These are phyloP conservation scores for Tiphia femorata DNA, from an alignment of 2,888 invertebrate genomes.

Conservation along the genomic window DNA sequence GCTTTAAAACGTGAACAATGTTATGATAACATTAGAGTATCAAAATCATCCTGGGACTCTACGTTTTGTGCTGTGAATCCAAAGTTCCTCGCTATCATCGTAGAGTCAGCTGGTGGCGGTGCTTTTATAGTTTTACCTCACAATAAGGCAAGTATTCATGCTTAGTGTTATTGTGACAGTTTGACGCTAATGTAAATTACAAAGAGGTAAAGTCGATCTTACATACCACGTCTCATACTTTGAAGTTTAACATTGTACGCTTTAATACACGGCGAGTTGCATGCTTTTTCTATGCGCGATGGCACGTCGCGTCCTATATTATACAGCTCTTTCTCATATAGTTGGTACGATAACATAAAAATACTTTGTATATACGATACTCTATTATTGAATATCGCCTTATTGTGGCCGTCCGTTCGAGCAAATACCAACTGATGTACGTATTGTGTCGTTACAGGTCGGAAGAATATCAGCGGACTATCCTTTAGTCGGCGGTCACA, in stretches of 20 bases:
- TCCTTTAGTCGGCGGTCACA: slow-evolving; percentile 95
- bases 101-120: slow-evolving; percentile 96
- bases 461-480: slow-evolving; percentile 95
- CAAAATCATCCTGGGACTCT: slow-evolving; percentile 98
- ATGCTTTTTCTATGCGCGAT: too few species aligned
- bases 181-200: neutral
- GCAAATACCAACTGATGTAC: neutral
- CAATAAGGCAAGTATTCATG: slow-evolving; percentile 79
- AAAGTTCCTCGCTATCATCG: slow-evolving; percentile 96
- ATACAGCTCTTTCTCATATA: too few species aligned
- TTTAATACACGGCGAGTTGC: too few species aligned
- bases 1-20: slow-evolving; percentile 95
- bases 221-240: neutral
- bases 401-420: neutral
- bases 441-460: slow-evolving; percentile 74
- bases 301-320: too few species aligned
- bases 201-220: too few species aligned
- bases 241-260: neutral
- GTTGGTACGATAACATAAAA: too few species aligned
- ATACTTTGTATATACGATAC: neutral
- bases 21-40: slow-evolving; percentile 97
- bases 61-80: slow-evolving; percentile 99
- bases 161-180: neutral
- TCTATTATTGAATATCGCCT: neutral
- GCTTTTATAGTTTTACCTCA: slow-evolving; percentile 95